These are phyloP conservation scores for Drosophila recens DNA, from an alignment of 2,888 invertebrate species.

Conservation along the genomic window DNA sequence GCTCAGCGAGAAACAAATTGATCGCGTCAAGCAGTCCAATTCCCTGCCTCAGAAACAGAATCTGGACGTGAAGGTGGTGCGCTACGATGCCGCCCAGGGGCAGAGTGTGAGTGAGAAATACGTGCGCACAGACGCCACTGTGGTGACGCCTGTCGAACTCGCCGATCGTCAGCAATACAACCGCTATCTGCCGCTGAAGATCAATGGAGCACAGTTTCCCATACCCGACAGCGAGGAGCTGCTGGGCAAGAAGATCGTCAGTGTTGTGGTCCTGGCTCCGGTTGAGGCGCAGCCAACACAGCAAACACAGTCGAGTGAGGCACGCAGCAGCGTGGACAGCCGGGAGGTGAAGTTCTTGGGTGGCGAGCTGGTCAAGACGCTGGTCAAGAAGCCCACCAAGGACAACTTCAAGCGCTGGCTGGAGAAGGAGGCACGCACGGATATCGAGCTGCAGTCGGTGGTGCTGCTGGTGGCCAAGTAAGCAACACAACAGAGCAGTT, in stretches of 20 bases:
- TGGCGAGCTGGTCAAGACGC: conserved; percentile 90
- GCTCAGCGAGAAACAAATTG: conserved; percentile 86
- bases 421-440: conserved; percentile 90
- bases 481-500: conserved; percentile 82
- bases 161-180: conserved; percentile 92
- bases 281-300: conserved; percentile 88
- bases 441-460: conserved; percentile 92
- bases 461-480: conserved; percentile 93
- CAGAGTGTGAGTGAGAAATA: conserved; percentile 91
- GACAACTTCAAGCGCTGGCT: conserved; percentile 93
- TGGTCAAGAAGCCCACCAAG: conserved; percentile 90
- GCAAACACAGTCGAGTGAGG: conserved; percentile 83
- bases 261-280: conserved; percentile 94
- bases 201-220: conserved; percentile 93
- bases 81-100: conserved; percentile 91
- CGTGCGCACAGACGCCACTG: conserved; percentile 89
- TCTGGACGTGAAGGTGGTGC: conserved; percentile 94
- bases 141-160: conserved; percentile 90
- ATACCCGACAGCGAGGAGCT: conserved; percentile 92
- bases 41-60: conserved; percentile 86
- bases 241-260: conserved; percentile 91
- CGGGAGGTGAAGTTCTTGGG: conserved; percentile 91
- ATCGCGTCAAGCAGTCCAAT: conserved; percentile 84
- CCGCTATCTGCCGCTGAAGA: conserved; percentile 93
- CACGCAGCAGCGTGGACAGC: conserved; percentile 86